Evolutionary conservation across 2,113 vertebrate species (phyloP).

Genomic region (Coryphaenoides rupestris): DNA sequence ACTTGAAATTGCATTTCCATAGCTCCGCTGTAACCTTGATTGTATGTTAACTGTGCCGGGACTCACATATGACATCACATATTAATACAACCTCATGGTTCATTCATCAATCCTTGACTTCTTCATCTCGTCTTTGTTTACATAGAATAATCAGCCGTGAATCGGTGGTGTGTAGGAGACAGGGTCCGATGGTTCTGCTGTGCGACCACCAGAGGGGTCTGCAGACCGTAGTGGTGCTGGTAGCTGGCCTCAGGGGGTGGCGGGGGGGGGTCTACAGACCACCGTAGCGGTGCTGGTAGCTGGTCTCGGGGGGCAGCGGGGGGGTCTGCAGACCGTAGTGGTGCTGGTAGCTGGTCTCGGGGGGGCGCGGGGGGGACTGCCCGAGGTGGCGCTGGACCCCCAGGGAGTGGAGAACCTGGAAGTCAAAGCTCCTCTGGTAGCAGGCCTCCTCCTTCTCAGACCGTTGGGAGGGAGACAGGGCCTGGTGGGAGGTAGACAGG

Average conservation of each 20-base stretch:
- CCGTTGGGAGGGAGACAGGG: background rate
- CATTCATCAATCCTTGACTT: too few relatives aligned
- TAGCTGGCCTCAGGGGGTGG: too few relatives aligned
- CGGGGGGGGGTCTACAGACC: conserved; percentile 18
- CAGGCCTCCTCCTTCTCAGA: conserved; percentile 13
- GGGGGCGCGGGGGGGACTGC: background rate
- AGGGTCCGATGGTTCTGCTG: background rate
- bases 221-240: too few relatives aligned
- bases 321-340: conserved; percentile 34
- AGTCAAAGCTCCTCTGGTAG: conserved; percentile 48
- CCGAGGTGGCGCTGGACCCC: background rate
- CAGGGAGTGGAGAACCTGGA: conserved; percentile 33
- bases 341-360: conserved; percentile 41
- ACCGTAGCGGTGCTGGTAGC: too few relatives aligned
- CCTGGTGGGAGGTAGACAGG: background rate
- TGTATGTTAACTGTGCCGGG: too few relatives aligned
- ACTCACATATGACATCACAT: too few relatives aligned
- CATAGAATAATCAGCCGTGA: background rate
- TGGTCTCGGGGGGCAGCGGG: background rate
- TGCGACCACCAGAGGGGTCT: background rate
- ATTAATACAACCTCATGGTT: too few relatives aligned
- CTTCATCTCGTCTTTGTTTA: background rate
- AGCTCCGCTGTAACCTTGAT: too few relatives aligned
- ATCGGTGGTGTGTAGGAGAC: background rate
- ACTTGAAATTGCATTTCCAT: too few relatives aligned